phyloP scores from a whole-genome alignment of 2,888 invertebrate species.

The Neoascia interrupta region DNA sequence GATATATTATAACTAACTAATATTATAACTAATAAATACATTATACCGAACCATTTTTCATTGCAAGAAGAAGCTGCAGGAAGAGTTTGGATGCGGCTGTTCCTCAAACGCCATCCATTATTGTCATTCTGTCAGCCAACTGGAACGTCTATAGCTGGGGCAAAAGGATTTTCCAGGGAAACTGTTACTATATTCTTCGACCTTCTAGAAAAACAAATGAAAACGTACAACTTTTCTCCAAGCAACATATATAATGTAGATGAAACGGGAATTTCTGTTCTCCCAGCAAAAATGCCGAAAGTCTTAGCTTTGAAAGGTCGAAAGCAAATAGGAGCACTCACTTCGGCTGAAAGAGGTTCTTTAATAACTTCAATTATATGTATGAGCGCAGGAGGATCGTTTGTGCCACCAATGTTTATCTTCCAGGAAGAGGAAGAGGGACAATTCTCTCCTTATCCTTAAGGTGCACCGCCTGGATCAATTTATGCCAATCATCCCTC shows the following conservation, averaged over 20 bases:
- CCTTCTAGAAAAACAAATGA: constrained; percentile 5
- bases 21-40: background rate
- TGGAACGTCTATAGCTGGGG: background rate
- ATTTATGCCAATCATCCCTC: constrained; percentile 45
- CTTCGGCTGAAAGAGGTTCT: constrained; percentile 44
- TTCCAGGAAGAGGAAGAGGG: constrained; percentile 47
- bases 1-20: background rate
- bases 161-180: constrained; percentile 11
- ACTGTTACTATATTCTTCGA: constrained; percentile 17
- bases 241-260: constrained; percentile 48
- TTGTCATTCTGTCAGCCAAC: constrained; percentile 8
- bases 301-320: constrained; percentile 14
- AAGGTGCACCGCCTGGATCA: constrained; percentile 27
- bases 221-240: constrained; percentile 19
- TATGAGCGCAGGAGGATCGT: constrained; percentile 46
- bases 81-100: constrained; percentile 14
- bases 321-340: constrained; percentile 26
- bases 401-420: constrained; percentile 40
- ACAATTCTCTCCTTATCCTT: constrained; percentile 39
- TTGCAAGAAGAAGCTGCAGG: too few species aligned
- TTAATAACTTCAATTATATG: constrained; percentile 31
- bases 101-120: background rate
- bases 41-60: constrained; percentile 66
- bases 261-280: constrained; percentile 47
- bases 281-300: constrained; percentile 45